Base-by-base conservation (phyloP, 1,140 invertebrate genomes). In the Drosophila mojavensis region DNA sequence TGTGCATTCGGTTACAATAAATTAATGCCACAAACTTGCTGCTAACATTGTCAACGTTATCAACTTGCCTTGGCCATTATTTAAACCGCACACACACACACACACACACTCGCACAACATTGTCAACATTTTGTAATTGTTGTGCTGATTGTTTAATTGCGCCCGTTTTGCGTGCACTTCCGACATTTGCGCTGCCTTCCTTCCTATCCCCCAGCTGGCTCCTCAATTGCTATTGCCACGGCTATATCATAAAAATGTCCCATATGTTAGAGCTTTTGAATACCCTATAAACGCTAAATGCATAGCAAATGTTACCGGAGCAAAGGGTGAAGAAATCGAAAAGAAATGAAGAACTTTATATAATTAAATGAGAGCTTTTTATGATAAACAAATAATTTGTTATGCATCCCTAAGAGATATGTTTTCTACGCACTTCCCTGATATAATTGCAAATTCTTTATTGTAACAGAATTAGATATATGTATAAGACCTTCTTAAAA, bases 141-240 rank as follows among this genome's bases (percentile, higher is more conserved):
- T 86, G 68, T 86, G 83, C 79, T 88, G 83, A 89, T 88, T 88
- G 83, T 88, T 88, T 89, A 88, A 86, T 86, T 86, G 83, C 79
- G 76, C 79, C 79, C 83, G 88, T 86, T 88, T 88, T 88, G 83
- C 69, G 80, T 73, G 66, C 83, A 80, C 79, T 79, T 75, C 67
- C 73, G 67, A 61, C 71, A 63, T 70, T 75, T 73, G 43, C 28
- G 45, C 28, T n/a, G 5, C 15, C 30, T 4, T 30, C 26, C 50
- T n/a, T 6, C 13, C 13, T 30, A 20, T 10, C 33, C 24, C 33
- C 24, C 6, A 26, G 26, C 33, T 13, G 50, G 9, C 51, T 53
- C 63, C 53, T 62, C 66, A 69, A 69, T 75, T 67, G 64, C 39
- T 51, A 58, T 58, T 66, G 78, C 62, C 79, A 64, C 36, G 47